Evolutionary conservation across 2,888 invertebrate species (phyloP), one percentile per base, ranked within the genome.

Genomic region (Trissoscelio sp.): DNA sequence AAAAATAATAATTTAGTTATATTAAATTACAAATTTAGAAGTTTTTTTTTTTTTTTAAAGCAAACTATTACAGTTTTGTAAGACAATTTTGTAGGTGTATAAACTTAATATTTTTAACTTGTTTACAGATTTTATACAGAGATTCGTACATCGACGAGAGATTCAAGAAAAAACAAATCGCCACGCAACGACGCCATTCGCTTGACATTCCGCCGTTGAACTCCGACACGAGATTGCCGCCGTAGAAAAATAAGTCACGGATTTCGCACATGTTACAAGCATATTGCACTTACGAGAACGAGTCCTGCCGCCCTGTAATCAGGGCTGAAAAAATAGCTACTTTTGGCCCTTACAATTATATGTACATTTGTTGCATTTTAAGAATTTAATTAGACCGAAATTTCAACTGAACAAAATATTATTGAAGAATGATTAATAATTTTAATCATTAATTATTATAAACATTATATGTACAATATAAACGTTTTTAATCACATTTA

Each of bases 241-340:
- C 62, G 79, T 79, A 79, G 24, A 79, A 79, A 79, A 79, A 79
- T 79, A 79, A 72, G 46, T 64, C 39, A 42, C 31, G 22, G 37
- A 64, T 64, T 64, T 78, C 48, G 46, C 42, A 46, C 60, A 28
- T 53, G 4, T 57, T 66, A 66, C 57, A 57, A 74, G 62, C 60
- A 55, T 39, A 75, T 67, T 67, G 48, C 74, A 48, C 74, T 28
- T 18, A 18, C 34, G 9, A 62, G 39, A 64, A 74, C 11, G 16
- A 46, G 37, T 74, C 74, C 74, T 48, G 48, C 57, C 14, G 22
- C 24, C n/a, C 3, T 31, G 2, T 62, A 48, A 48, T 9, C 7
- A 11, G 46, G 22, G 9, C 14, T 53, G 66, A 24, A 67, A 67
- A 67, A 67, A 53, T 67, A 53, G 44, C 14, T 12, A 48, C 64